Base-by-base conservation (phyloP, 2,888 invertebrate genomes). In the Physocephala rufipes region DNA sequence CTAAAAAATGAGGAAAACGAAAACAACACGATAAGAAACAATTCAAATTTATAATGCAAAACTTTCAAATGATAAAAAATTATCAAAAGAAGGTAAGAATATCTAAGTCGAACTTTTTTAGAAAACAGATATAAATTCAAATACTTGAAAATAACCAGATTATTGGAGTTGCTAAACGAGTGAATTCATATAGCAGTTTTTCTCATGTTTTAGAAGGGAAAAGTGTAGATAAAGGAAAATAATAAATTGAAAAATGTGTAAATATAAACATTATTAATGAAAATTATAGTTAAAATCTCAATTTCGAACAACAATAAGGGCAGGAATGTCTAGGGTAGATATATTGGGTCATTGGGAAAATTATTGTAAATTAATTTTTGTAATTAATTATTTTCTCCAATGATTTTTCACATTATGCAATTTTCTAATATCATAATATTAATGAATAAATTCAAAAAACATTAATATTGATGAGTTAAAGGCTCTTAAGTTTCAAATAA, bases 231-330 rank as follows among this genome's bases (percentile, higher is more conserved):
- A 55, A 55, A 55, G 24, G 2, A 36, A 36, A 4, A 36, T 36
- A 36, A 36, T 36, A 36, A 36, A 36, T 7, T 36, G 9, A 51
- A 53, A 21, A 51, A 53, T 53, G 53, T 53, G 19, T 53, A 53
- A 24, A 53, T 53, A 43, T 36, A n/a, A n/a, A n/a, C 4, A 36
- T 36, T 28, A 36, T 15, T 36, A 36, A 19, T 24, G 15, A 64
- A 16, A 64, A 9, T 16, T 2, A 28, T 28, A 19, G 1, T n/a
- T 47, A 49, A 43, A 30, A 5, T 16, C 47, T 26, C 45, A 19
- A n/a, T 43, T 67, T 26, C 24, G 36, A 30, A 65, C 19, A 30
- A 53, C 30, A 21, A 21, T 24, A 26, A 67, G 47, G 19, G 28
- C 58, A 26, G 12, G 24, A 59, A 67, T 7, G n/a, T n/a, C n/a